Evolutionary conservation across 2,113 vertebrate genomes (phyloP).

Genomic region (Okapia johnstoni): DNA sequence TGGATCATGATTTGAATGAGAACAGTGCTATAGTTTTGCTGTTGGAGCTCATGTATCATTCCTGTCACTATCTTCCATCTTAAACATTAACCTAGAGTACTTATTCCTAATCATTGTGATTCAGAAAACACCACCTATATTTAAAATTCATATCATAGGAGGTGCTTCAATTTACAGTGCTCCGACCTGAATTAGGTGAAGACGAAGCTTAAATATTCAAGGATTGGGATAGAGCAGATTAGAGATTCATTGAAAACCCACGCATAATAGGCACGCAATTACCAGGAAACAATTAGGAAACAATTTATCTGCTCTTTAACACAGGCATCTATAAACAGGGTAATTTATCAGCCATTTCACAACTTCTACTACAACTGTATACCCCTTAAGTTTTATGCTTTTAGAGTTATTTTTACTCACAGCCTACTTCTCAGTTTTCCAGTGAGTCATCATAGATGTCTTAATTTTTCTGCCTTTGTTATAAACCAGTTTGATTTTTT

Average conservation of each 20-base stretch:
- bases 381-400: slow-evolving; percentile 44
- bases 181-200: background rate
- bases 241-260: background rate
- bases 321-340: slow-evolving; percentile 7
- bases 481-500: background rate
- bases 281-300: slow-evolving; percentile 39
- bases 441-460: background rate
- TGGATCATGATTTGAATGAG: background rate
- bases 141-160: background rate
- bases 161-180: background rate
- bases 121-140: slow-evolving; percentile 18
- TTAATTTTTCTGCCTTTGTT: slow-evolving; percentile 33
- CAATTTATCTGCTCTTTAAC: slow-evolving; percentile 26
- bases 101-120: slow-evolving; percentile 13
- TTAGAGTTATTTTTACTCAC: slow-evolving; percentile 50
- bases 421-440: background rate
- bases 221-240: background rate
- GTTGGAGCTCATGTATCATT: background rate
- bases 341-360: slow-evolving; percentile 38
- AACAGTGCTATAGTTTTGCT: background rate
- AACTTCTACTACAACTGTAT: background rate
- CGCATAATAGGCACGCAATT: background rate
- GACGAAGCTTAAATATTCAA: background rate
- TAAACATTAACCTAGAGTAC: slow-evolving; percentile 9
- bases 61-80: slow-evolving; percentile 7